phyloP scores from a whole-genome alignment of 2,888 invertebrate genomes.

The Nomada fabriciana region DNA sequence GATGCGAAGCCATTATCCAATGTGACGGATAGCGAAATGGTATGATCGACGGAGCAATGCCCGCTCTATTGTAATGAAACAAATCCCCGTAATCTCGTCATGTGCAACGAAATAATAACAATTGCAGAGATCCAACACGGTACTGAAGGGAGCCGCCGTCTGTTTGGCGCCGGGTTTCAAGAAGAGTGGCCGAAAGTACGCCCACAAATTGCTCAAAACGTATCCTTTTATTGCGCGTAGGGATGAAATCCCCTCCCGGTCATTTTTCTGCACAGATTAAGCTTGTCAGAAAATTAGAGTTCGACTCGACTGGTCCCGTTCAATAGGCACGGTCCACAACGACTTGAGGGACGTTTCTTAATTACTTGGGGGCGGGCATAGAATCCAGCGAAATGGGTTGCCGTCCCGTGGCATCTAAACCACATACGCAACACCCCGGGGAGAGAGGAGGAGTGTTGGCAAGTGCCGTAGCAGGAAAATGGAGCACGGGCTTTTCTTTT shows the following conservation, averaged over 20 bases:
- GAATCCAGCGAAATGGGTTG: background rate
- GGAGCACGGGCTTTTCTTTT: background rate
- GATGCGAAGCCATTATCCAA: slow-evolving; percentile 69
- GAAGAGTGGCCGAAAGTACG: slow-evolving; percentile 41
- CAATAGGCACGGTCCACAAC: background rate
- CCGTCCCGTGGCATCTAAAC: slow-evolving; percentile 1
- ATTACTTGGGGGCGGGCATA: slow-evolving; percentile 14
- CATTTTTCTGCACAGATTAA: background rate
- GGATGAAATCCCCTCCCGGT: too few relatives aligned
- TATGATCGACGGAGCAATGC: slow-evolving; percentile 37
- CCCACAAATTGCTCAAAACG: slow-evolving; percentile 74
- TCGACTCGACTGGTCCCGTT: background rate
- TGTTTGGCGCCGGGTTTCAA: slow-evolving; percentile 67
- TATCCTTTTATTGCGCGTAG: slow-evolving; percentile 77
- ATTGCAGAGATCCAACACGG: slow-evolving; percentile 60
- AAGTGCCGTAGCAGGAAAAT: background rate
- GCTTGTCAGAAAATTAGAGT: background rate
- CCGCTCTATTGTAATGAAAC: background rate
- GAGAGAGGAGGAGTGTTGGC: background rate
- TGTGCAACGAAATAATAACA: background rate
- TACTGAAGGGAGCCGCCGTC: slow-evolving; percentile 70
- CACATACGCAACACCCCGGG: slow-evolving; percentile 10
- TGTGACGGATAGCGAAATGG: slow-evolving; percentile 66
- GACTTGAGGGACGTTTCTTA: slow-evolving; percentile 37
- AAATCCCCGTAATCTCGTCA: background rate